Percentiles rank a stretch among this genome's conserved stretches.
phyloP scores from a whole-genome alignment of 1,140 invertebrate species.

The Monomorium pharaonis region DNA sequence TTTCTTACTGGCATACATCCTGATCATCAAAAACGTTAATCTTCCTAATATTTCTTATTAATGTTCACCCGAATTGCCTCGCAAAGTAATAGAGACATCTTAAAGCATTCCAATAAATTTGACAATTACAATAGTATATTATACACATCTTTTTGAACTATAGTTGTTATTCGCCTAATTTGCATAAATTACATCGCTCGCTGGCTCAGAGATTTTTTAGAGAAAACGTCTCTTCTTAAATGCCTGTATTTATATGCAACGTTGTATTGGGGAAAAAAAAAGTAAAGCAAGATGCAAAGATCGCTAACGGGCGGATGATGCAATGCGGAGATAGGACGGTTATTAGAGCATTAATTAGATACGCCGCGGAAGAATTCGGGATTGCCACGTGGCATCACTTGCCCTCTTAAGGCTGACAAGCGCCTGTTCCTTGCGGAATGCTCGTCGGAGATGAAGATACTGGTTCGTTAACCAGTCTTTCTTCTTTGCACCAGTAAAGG shows the following conservation, averaged over 20 bases:
- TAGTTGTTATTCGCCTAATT: background rate
- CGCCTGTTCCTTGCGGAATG: background rate
- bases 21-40: background rate
- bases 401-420: background rate
- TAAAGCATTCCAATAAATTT: background rate
- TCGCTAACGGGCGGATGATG: background rate
- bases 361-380: slow-evolving; percentile 2
- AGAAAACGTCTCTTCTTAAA: background rate
- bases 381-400: slow-evolving; percentile 47
- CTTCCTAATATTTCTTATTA: background rate
- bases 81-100: background rate
- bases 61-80: background rate
- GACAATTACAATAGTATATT: background rate
- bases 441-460: background rate
- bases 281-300: background rate
- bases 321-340: background rate
- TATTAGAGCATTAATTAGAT: slow-evolving; percentile 58
- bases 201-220: background rate
- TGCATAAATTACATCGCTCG: background rate
- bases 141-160: background rate
- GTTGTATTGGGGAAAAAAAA: background rate
- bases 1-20: background rate
- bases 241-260: background rate
- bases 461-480: slow-evolving; percentile 52
- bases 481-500: slow-evolving; percentile 35